Base-by-base conservation (phyloP, 2,888 invertebrate species). In the Onchidella celtica region DNA sequence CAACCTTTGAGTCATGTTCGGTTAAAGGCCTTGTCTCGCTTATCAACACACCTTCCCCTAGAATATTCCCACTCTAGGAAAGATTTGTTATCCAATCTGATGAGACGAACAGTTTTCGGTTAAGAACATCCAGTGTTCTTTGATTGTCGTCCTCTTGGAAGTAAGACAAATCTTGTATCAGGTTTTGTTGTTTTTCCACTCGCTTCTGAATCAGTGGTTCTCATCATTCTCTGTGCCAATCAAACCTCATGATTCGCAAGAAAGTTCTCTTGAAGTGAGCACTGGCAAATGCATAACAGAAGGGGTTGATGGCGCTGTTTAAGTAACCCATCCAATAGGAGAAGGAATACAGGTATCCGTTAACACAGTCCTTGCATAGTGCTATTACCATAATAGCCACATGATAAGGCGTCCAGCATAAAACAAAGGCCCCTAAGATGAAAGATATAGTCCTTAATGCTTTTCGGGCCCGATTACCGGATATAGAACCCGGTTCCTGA, bases 391-490 rank as follows among this genome's bases (percentile, higher is more conserved):
- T 95, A 11, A 99, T 98, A 89, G 99, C 94, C 81, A 99, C 95
- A 93, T 99, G 99, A 93, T 99, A 99, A 1, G 99, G 99, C 47
- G 99, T 99, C 99, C 99, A 99, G 93, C 99, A 99, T 84, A 98
- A 96, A 29, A 99, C 98, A 84, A 93, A 99, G 65, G 99, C 99
- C 63, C 99, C 99, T 90, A 99, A 94, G 92, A 99, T 99, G 93
- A 99, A 98, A 11, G 99, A 99, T 92, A 99, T 99, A 82, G 99
- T 99, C 88, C 99, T 95, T 92, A 99, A 96, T 27, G 99, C 99
- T 94, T 99, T 99, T 79, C 99, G 95, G 1, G 99, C 99, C 88
- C 99, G 95, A 93, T 99, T 99, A 94, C 99, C 99, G 9, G 98
- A 98, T 93, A 98, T 97, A 3, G 99, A 99, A 93, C 99, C 98